phyloP scores from a whole-genome alignment of 2,113 vertebrate species.

The Oreochromis spilurus region DNA sequence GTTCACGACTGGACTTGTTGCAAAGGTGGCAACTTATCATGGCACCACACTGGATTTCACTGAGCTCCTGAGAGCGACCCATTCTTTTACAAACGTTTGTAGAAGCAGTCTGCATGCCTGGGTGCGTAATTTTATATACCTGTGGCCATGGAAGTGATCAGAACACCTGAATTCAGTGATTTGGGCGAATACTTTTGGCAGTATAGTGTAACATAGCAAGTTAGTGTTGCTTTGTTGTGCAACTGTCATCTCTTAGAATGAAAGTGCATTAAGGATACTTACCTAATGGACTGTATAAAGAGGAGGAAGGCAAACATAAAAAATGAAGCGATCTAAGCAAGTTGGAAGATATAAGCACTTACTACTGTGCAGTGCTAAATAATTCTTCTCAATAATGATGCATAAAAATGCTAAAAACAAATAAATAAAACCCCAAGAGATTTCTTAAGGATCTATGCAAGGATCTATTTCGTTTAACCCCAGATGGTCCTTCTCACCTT shows the following conservation, averaged over 20 bases:
- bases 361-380: neutral
- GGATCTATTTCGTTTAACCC: neutral
- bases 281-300: neutral
- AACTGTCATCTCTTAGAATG: neutral
- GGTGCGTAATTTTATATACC: neutral
- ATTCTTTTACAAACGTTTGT: neutral
- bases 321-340: neutral
- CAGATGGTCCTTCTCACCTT: constrained; percentile 71
- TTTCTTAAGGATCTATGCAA: neutral
- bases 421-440: neutral
- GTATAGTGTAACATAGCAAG: neutral
- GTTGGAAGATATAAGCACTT: neutral
- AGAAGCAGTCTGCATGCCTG: neutral
- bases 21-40: neutral
- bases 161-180: neutral
- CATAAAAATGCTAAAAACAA: neutral
- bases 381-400: neutral
- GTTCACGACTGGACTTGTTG: neutral
- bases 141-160: neutral
- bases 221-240: neutral
- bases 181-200: neutral
- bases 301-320: neutral
- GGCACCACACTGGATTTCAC: neutral
- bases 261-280: neutral
- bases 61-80: neutral